phyloP scores from a whole-genome alignment of 2,888 invertebrate genomes.

The Didymodactylos carnosus region DNA sequence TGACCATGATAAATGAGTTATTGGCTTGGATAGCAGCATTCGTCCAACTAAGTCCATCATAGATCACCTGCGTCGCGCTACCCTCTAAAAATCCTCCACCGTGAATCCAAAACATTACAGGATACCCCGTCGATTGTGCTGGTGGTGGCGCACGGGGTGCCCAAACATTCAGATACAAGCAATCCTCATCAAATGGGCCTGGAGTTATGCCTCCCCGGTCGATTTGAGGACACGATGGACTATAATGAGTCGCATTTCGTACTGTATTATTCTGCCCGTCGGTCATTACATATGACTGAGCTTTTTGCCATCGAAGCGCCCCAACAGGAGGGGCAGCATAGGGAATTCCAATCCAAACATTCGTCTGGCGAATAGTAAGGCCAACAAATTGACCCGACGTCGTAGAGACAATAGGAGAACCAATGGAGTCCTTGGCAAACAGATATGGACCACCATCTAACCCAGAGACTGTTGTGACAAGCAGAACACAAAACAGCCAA shows the following conservation, averaged over 20 bases:
- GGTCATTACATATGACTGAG: not conserved
- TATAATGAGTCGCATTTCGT: not conserved
- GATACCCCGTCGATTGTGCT: constrained; percentile 38
- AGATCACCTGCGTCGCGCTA: constrained; percentile 72
- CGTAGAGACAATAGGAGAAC: not conserved
- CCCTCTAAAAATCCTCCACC: constrained; percentile 55
- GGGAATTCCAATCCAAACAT: not conserved
- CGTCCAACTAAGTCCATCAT: constrained; percentile 46
- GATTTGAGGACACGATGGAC: not conserved
- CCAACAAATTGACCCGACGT: not conserved
- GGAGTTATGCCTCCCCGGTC: not conserved
- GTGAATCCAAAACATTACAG: constrained; percentile 74
- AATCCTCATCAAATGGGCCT: constrained; percentile 50
- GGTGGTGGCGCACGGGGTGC: constrained; percentile 42
- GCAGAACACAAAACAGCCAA: not conserved
- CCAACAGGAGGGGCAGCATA: not conserved
- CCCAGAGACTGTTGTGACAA: not conserved
- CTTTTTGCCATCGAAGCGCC: not conserved
- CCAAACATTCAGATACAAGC: constrained; percentile 77
- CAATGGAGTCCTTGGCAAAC: not conserved
- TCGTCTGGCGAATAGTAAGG: not conserved
- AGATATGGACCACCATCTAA: not conserved
- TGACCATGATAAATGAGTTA: constrained; percentile 69
- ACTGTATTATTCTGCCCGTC: not conserved
- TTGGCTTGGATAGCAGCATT: constrained; percentile 65